Evolutionary conservation across 1,140 invertebrate genomes (phyloP).

Genomic region (Anastrepha ludens): DNA sequence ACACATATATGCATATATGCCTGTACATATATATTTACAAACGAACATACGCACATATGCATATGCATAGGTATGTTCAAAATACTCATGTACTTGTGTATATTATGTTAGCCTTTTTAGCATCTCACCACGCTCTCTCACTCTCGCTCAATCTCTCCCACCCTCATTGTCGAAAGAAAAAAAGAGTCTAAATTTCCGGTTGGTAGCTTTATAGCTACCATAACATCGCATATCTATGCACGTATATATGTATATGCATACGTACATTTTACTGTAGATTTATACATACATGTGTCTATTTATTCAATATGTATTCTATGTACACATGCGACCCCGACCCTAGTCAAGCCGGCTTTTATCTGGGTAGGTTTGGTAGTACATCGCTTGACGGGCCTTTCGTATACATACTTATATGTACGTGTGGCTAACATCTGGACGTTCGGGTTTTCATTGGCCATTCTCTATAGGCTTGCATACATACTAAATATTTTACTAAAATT

Average conservation of each 20-base stretch:
- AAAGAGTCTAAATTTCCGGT: background rate
- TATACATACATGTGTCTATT: background rate
- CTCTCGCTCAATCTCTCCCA: background rate
- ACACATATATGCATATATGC: background rate
- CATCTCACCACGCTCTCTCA: background rate
- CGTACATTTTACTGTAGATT: background rate
- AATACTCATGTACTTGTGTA: too few relatives aligned
- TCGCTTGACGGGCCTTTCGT: background rate
- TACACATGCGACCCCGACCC: conserved; percentile 1
- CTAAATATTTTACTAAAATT: too few relatives aligned
- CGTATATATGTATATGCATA: background rate
- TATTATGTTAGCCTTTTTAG: too few relatives aligned
- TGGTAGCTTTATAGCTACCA: background rate
- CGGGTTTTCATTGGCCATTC: background rate
- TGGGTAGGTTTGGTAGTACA: background rate
- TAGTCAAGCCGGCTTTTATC: background rate
- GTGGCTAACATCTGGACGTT: background rate
- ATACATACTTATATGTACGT: background rate
- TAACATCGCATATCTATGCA: background rate
- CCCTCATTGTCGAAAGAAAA: background rate
- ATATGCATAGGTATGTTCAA: background rate
- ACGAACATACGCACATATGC: too few relatives aligned
- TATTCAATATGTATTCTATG: background rate
- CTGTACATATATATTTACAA: background rate
- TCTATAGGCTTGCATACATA: background rate